These are phyloP conservation scores for Xylota segnis DNA, from an alignment of 2,888 invertebrate genomes.

Conservation along the genomic window DNA sequence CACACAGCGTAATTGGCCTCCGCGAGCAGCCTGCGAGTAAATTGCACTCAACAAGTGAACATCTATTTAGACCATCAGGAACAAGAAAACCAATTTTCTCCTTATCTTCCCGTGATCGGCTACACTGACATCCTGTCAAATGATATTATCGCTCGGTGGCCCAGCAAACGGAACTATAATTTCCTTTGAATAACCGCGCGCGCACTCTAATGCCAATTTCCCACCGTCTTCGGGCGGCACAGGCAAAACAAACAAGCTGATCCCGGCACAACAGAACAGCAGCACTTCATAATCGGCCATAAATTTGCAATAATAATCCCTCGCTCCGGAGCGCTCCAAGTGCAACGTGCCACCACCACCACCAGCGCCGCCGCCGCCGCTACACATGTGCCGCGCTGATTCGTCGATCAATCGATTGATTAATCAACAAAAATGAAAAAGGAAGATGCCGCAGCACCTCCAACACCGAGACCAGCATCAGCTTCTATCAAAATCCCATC, in stretches of 20 bases:
- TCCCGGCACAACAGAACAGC: constrained; percentile 4
- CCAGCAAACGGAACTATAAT: constrained; percentile 26
- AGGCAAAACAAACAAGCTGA: constrained; percentile 54
- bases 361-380: constrained; percentile 12
- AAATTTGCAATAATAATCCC: constrained; percentile 72
- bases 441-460: constrained; percentile 28
- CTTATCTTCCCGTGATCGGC: constrained; percentile 33
- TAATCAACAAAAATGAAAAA: constrained; percentile 58
- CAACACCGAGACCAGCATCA: constrained; percentile 32
- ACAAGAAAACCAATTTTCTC: not conserved
- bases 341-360: constrained; percentile 34
- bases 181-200: constrained; percentile 59
- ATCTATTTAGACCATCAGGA: constrained; percentile 11
- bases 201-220: constrained; percentile 29
- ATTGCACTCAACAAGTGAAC: constrained; percentile 12
- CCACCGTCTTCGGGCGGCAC: constrained; percentile 26
- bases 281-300: constrained; percentile 74
- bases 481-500: constrained; percentile 64
- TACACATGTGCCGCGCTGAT: constrained; percentile 36
- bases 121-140: constrained; percentile 69
- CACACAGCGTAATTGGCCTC: constrained; percentile 44
- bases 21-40: constrained; percentile 12
- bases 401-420: constrained; percentile 69
- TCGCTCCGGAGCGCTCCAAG: constrained; percentile 30
- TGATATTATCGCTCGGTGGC: constrained; percentile 25